phyloP scores from a whole-genome alignment of 2,113 vertebrate species.

The Gnathonemus echidnorhynchus region DNA sequence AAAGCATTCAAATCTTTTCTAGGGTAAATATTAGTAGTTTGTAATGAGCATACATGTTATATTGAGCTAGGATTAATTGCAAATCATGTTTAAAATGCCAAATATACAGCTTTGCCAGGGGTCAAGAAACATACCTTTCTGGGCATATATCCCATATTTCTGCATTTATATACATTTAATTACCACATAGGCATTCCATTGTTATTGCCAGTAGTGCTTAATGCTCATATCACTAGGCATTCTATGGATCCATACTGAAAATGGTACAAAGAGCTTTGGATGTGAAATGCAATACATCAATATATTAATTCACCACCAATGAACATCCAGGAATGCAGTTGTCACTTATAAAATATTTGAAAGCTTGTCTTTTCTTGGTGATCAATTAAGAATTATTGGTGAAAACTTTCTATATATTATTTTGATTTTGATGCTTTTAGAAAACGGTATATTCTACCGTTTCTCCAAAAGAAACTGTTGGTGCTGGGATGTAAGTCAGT shows the following conservation, averaged over 20 bases:
- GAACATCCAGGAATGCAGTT: neutral
- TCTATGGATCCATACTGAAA: neutral
- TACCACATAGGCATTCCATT: neutral
- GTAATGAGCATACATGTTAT: neutral
- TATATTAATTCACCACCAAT: neutral
- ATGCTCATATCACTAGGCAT: neutral
- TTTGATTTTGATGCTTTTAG: neutral
- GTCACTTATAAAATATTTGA: neutral
- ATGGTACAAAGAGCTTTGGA: neutral
- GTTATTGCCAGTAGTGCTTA: neutral
- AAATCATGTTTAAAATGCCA: neutral
- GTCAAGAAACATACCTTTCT: neutral
- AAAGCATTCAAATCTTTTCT: neutral
- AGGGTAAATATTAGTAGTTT: neutral
- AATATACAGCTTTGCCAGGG: neutral
- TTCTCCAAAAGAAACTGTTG: neutral
- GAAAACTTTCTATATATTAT: neutral
- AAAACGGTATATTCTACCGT: neutral
- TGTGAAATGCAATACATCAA: neutral
- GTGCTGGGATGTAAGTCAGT: neutral
- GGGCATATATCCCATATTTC: neutral
- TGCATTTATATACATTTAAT: neutral
- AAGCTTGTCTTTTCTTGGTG: neutral
- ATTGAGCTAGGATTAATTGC: neutral
- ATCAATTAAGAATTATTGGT: neutral